These are phyloP conservation scores for Caenorhabditis doughertyi DNA, from an alignment of 2,888 invertebrate species.

Conservation along the genomic window DNA sequence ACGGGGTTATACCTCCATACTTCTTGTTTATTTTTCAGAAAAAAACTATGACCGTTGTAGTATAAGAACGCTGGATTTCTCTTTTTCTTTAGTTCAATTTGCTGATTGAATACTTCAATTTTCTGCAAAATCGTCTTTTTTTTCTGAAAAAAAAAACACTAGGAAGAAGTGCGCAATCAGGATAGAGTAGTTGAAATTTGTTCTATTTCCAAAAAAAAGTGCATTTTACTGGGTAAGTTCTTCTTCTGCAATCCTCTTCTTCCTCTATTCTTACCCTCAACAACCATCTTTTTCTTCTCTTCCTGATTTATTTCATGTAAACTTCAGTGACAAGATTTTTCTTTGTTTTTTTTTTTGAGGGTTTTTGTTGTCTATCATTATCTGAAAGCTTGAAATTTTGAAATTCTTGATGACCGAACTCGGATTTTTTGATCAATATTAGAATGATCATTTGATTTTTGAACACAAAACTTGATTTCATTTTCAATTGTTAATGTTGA, in stretches of 20 bases:
- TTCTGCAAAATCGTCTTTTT: background rate
- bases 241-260: background rate
- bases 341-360: background rate
- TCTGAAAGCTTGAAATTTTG: background rate
- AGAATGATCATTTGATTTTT: slow-evolving; percentile 1
- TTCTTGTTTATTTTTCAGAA: background rate
- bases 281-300: slow-evolving; percentile 12
- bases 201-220: slow-evolving; percentile 24
- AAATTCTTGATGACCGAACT: too few relatives aligned
- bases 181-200: slow-evolving; percentile 14
- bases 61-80: background rate
- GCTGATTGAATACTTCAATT: background rate
- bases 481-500: slow-evolving; percentile 48
- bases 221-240: slow-evolving; percentile 3
- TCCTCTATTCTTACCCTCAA: background rate
- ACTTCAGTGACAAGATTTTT: slow-evolving; percentile 35
- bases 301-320: slow-evolving; percentile 44
- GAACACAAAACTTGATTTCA: slow-evolving; percentile 4
- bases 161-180: slow-evolving; percentile 21
- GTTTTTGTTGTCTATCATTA: background rate
- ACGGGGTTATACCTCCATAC: background rate
- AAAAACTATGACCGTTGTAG: background rate
- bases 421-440: background rate
- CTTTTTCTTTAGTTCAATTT: background rate
- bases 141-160: background rate